Evolutionary conservation across 2,113 vertebrate genomes (phyloP).

Genomic region (Tetraodon nigroviridis): DNA sequence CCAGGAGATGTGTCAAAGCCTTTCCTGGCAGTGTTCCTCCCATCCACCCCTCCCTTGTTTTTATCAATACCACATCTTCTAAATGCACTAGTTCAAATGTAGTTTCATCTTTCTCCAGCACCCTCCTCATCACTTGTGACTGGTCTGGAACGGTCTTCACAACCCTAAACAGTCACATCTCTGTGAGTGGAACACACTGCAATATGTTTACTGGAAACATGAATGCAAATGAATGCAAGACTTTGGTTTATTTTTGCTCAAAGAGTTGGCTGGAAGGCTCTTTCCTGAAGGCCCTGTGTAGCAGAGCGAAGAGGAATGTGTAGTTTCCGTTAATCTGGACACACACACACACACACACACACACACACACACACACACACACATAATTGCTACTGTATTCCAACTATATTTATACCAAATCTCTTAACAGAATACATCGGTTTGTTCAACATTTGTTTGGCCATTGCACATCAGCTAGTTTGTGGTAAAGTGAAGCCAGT

Average conservation of each 20-base stretch:
- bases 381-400: conserved; percentile 2
- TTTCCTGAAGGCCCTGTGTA: conserved; percentile 32
- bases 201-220: conserved; percentile 55
- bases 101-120: conserved; percentile 32
- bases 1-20: conserved; percentile 27
- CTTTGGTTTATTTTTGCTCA: conserved; percentile 48
- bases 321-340: conserved; percentile 30
- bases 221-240: conserved; percentile 62
- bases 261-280: conserved; percentile 46
- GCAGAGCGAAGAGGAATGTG: conserved; percentile 32
- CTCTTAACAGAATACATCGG: conserved; percentile 19
- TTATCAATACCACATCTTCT: conserved; percentile 48
- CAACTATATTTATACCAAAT: conserved; percentile 11
- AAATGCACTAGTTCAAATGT: conserved; percentile 35
- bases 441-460: conserved; percentile 9
- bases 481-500: conserved; percentile 12
- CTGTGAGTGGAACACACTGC: conserved; percentile 47
- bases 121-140: conserved; percentile 20
- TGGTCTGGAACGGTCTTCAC: conserved; percentile 11
- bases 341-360: background rate
- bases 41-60: conserved; percentile 16
- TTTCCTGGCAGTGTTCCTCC: conserved; percentile 40
- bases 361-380: conserved; percentile 5
- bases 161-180: conserved; percentile 41
- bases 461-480: background rate